Evolutionary conservation across 2,888 invertebrate species (phyloP).

Genomic region (Polietes domitor): DNA sequence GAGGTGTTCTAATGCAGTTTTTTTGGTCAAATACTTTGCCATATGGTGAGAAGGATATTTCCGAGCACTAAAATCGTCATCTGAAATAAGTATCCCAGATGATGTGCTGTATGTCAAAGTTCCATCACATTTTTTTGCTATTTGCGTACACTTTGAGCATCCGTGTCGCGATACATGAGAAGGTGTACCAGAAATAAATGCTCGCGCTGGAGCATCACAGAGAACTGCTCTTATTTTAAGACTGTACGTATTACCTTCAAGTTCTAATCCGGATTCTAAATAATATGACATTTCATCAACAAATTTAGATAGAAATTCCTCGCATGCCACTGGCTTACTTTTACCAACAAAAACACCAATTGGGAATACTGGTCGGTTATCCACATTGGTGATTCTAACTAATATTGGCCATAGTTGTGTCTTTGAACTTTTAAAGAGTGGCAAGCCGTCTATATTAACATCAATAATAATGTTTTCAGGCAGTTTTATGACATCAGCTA

Average conservation of each 20-base stretch:
- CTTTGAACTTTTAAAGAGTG: conserved; percentile 61
- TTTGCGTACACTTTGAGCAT: conserved; percentile 57
- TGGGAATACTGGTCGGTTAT: conserved; percentile 46
- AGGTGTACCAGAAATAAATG: conserved; percentile 60
- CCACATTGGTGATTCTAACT: conserved; percentile 52
- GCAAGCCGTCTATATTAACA: conserved; percentile 60
- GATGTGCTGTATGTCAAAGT: conserved; percentile 46
- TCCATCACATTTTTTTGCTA: conserved; percentile 48
- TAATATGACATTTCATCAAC: conserved; percentile 40
- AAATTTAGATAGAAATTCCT: conserved; percentile 43
- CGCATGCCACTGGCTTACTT: conserved; percentile 30
- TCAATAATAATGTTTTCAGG: conserved; percentile 59
- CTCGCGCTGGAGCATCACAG: conserved; percentile 53
- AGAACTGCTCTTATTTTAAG: conserved; percentile 58
- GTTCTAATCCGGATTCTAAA: conserved; percentile 1
- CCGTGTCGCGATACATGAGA: conserved; percentile 42
- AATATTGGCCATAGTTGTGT: conserved; percentile 61
- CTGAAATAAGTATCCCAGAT: conserved; percentile 44
- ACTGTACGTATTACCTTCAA: conserved; percentile 30
- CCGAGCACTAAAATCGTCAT: conserved; percentile 40
- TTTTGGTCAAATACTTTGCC: neutral
- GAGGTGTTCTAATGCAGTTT: neutral
- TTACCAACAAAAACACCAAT: conserved; percentile 51
- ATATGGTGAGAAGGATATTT: conserved; percentile 32
- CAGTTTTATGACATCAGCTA: conserved; percentile 41